A percentile compares a stretch with the other conserved stretches of the same genome.
These are phyloP conservation scores for Pelusios castaneus DNA, from an alignment of 2,113 vertebrate species.

Conservation along the genomic window DNA sequence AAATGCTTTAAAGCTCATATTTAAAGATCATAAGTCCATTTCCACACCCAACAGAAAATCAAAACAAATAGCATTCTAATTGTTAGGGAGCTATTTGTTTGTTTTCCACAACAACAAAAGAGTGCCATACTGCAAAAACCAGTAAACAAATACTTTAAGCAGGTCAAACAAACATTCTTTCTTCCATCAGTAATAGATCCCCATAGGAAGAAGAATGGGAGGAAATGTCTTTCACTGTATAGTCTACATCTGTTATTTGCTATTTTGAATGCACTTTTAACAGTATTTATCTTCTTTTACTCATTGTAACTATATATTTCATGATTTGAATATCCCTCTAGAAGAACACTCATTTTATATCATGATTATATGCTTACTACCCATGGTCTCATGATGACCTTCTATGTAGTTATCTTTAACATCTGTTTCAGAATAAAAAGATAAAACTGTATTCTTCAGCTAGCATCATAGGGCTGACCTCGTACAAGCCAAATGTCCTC, in stretches of 20 bases:
- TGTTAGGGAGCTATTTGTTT: neutral
- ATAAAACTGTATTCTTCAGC: neutral
- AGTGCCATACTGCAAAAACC: rapidly evolving
- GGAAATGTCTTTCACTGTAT: neutral
- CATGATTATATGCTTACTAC: neutral
- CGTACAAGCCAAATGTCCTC: neutral
- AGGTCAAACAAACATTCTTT: neutral
- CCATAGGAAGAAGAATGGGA: neutral
- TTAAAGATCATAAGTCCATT: neutral
- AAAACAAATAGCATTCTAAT: neutral
- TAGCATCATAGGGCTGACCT: neutral
- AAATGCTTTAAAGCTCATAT: neutral
- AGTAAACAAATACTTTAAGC: neutral
- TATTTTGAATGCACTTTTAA: neutral
- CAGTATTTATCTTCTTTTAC: neutral
- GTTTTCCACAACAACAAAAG: neutral
- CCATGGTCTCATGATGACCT: neutral
- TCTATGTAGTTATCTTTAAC: rapidly evolving
- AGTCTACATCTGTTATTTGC: neutral
- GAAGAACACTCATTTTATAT: neutral
- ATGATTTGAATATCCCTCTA: neutral
- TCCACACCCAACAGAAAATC: neutral
- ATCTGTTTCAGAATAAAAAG: neutral
- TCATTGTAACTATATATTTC: neutral
- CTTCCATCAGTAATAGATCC: neutral